Evolutionary conservation across 2,113 vertebrate species (phyloP).

Genomic region (Hippocampus comes): DNA sequence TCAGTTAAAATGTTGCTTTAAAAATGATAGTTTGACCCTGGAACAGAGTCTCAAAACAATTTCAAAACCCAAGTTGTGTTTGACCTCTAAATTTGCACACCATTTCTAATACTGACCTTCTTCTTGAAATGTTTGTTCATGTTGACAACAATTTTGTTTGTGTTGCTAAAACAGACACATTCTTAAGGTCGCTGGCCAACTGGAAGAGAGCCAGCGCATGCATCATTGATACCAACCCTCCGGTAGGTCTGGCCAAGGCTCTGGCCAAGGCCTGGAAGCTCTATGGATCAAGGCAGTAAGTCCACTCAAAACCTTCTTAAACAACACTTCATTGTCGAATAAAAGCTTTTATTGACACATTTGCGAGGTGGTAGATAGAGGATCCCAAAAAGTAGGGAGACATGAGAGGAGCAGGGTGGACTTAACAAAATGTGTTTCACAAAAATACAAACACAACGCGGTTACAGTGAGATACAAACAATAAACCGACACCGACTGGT

Average conservation of each 20-base stretch:
- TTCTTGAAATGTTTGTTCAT: not conserved
- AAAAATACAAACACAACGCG: too few relatives aligned
- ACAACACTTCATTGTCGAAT: not conserved
- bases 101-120: not conserved
- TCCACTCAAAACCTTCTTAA: not conserved
- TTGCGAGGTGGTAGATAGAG: too few relatives aligned
- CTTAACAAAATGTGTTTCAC: too few relatives aligned
- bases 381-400: too few relatives aligned
- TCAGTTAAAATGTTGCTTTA: not conserved
- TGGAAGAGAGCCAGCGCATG: slow-evolving; percentile 75
- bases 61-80: not conserved
- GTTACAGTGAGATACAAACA: too few relatives aligned
- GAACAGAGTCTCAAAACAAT: not conserved
- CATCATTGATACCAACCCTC: slow-evolving; percentile 82
- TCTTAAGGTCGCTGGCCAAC: slow-evolving; percentile 76
- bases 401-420: too few relatives aligned
- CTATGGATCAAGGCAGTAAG: slow-evolving; percentile 81
- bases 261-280: slow-evolving; percentile 89
- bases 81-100: not conserved
- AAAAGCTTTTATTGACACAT: not conserved
- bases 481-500: too few relatives aligned
- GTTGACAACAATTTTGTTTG: not conserved
- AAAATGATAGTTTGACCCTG: not conserved
- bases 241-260: slow-evolving; percentile 76
- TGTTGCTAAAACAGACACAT: slow-evolving; percentile 70